Evolutionary conservation across 2,113 vertebrate genomes (phyloP), one percentile per base, ranked within the genome.

Genomic region (Stictonetta naevosa): DNA sequence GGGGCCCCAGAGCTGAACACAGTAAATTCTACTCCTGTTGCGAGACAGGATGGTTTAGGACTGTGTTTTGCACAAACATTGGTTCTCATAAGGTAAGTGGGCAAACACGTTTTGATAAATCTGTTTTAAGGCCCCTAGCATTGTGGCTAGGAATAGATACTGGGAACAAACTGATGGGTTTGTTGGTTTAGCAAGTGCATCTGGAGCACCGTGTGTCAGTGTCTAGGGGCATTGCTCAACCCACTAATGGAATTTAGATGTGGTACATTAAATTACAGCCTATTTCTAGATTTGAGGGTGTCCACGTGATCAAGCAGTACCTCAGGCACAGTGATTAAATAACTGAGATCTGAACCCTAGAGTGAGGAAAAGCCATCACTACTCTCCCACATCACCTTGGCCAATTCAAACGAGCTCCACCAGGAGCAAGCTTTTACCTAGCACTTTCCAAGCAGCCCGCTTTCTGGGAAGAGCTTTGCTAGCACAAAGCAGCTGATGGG

Each of bases 111-210:
- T 77, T 36, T 28, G 23, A 36, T 36, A 33, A 59, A n/a, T 44
- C 50, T 52, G 6, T 60, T 55, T 10, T 33, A 34, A 69, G 74
- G 44, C 31, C 60, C 17, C 14, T 5, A 3, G n/a, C 21, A 28
- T 36, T 74, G 18, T 60, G 56, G 38, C 42, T 38, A 18, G 33
- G 34, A 25, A 60, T 4, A 74, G 59, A 21, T 74, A 0, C 60
- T 34, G 63, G 69, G 64, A 58, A 55, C 29, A 68, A 83, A 69
- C 9, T 3, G 1, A 29, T 4, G 0, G 0, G 23, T 67, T 53
- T 88, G 33, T 42, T 93, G 76, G 11, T 67, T 78, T 59, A 59
- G 50, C 44, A 60, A 36, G 28, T 44, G 31, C 33, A 7, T 15
- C 4, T 1, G 60, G 46, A 81, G 55, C 4, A 0, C 28, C 33